phyloP scores from a whole-genome alignment of 2,797 vertebrate species.

The Sphenodon punctatus region DNA sequence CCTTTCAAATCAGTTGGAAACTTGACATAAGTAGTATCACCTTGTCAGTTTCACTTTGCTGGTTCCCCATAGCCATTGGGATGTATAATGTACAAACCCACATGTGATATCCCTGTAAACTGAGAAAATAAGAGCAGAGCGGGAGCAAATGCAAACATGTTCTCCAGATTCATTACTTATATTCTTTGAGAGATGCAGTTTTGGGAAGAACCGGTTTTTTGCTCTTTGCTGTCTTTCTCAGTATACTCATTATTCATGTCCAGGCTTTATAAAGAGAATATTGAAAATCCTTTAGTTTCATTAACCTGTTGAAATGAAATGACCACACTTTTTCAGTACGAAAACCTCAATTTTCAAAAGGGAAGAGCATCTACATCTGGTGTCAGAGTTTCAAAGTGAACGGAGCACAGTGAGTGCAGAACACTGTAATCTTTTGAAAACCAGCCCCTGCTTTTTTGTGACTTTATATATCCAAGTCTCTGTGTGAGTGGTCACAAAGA shows the following conservation, averaged over 20 bases:
- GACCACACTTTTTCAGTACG: too few relatives aligned
- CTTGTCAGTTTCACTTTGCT: not conserved
- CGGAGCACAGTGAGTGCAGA: too few relatives aligned
- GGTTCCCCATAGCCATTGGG: fast-evolving
- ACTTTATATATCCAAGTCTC: too few relatives aligned
- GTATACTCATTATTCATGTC: not conserved
- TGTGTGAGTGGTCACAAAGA: not conserved
- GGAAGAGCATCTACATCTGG: too few relatives aligned
- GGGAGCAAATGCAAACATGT: not conserved
- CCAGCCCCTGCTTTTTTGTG: not conserved
- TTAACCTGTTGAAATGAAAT: not conserved
- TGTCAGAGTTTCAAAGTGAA: too few relatives aligned
- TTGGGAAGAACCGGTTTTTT: not conserved
- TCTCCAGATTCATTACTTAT: not conserved
- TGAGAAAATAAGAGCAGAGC: not conserved
- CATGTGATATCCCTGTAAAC: not conserved
- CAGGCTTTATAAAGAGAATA: not conserved
- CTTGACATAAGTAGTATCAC: not conserved
- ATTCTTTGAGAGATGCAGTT: not conserved
- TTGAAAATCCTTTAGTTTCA: not conserved
- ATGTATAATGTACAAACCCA: constrained; percentile 6
- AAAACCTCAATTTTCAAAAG: too few relatives aligned
- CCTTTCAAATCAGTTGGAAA: not conserved
- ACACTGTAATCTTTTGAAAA: too few relatives aligned
- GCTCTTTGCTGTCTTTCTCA: not conserved